Base-by-base conservation (phyloP, 2,888 invertebrate genomes). In the Atethmia centrago region DNA sequence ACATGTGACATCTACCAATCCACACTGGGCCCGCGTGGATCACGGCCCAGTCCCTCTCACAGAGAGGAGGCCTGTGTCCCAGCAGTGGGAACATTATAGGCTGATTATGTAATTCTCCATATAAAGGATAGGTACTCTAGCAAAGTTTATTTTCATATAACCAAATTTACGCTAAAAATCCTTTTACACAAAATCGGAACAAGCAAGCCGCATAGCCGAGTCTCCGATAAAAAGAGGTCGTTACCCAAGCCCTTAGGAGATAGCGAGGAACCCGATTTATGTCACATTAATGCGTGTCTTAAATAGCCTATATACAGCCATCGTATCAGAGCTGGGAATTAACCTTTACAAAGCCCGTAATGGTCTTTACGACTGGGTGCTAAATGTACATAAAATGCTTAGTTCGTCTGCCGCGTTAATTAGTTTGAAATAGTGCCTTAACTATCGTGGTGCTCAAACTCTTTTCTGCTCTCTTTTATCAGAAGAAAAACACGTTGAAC, bases 211-310 rank as follows among this genome's bases (percentile, higher is more conserved):
- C 79, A 70, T 69, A 71, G 58, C 63, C 56, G 36, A 71, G 67
- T 62, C 73, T 69, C 53, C 73, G 85, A 86, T 87, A 87, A 87
- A n/a, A 87, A 77, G 72, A 74, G 76, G 85, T 85, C 85, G 73
- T 86, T 86, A 85, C 73, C 76, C 87, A 74, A 71, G 77, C 87
- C 87, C 75, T 74, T 77, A 78, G 45, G n/a, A 85, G 85, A 86
- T 86, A 86, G 83, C 83, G 83, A 64, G 85, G 67, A 79, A 78
- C 85, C 74, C 83, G 85, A 87, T 86, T 85, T 87, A 81, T 85
- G 83, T 78, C 85, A 80, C 87, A 85, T 87, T 85, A 87, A 87
- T 85, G 79, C 77, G 79, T 80, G 83, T 85, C 83, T 81, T 85
- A 85, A 79, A 80, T 75, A 78, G 64, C 81, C 69, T 71, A 74